phyloP scores from a whole-genome alignment of 2,888 invertebrate species.

The Heliconius cydno region DNA sequence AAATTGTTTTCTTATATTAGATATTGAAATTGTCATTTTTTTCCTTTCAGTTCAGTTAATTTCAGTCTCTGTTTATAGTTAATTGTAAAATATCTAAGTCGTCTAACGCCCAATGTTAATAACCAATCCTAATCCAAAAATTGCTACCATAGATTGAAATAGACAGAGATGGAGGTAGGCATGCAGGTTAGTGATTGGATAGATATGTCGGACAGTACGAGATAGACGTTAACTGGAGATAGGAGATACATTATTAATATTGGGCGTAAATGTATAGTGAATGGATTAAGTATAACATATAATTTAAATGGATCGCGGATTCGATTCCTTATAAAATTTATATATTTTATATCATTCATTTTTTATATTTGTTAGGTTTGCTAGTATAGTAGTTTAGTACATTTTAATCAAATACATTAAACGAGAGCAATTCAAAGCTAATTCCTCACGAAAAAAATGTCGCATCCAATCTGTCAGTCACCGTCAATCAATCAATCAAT shows the following conservation, averaged over 20 bases:
- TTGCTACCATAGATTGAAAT: too few species aligned
- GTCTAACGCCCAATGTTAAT: too few species aligned
- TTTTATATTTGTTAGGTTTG: too few species aligned
- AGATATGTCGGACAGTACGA: too few species aligned
- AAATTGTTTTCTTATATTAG: neutral
- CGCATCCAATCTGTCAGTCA: neutral
- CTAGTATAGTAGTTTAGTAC: neutral
- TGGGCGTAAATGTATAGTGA: neutral
- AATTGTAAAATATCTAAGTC: neutral
- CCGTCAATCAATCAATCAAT: conserved; percentile 19
- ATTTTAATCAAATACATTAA: neutral
- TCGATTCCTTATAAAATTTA: neutral
- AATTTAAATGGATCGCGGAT: neutral
- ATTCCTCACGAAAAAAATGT: conserved; percentile 7
- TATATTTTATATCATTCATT: neutral
- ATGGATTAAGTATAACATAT: neutral
- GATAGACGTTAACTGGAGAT: too few species aligned
- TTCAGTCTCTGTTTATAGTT: too few species aligned
- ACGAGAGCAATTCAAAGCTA: neutral
- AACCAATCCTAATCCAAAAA: too few species aligned
- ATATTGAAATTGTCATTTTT: too few species aligned
- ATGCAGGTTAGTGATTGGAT: too few species aligned
- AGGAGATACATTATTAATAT: too few species aligned
- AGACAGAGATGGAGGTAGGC: too few species aligned
- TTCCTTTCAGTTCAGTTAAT: too few species aligned